Base-by-base conservation (phyloP, 1,140 invertebrate genomes). In the Macrostomum lignano region DNA sequence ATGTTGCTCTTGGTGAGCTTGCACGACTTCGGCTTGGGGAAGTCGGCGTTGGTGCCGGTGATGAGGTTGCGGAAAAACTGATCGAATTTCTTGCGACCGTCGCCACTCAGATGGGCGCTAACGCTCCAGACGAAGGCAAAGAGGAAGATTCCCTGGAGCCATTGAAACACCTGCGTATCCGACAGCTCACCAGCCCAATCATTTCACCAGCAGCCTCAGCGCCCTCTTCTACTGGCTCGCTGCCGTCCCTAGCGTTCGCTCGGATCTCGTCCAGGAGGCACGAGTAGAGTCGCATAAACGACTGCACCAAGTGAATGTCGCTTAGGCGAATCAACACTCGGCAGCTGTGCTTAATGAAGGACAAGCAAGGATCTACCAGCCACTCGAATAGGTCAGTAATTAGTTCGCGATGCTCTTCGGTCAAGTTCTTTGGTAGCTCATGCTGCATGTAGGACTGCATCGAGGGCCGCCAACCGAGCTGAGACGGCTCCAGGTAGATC, bases 11-110 rank as follows among this genome's bases (percentile, higher is more conserved):
- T 81, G 14, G 70, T 71, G 28, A 88, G 55, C 44, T 78, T 79
- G 46, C 79, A 82, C 11, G 65, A 66, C 47, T 79, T 79, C 0
- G 79, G 78, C 46, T 72, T 77, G 0, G 75, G 74, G 51, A 71
- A 56, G 0, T 67, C 55, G 2, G 71, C 63, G 41, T 71, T 66
- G 33, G 61, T 64, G 1, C 76, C 77, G 20, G 68, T 62, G 3
- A 84, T 53, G 1, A 88, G 48, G 47, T 72, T 71, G 10, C 78
- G 62, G 40, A 75, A 69, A 49, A 70, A 74, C 0, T 49, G 42
- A 46, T 88, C 77, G 54, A 88, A 79, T 7, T 53, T 47, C 45
- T 69, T 51, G 13, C 53, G 40, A 31, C 49, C 50, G 28, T 58
- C 53, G 36, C 60, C 62, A 20, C 40, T 42, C 2, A 58, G 36